Base-by-base conservation (phyloP, 2,113 vertebrate species). In the Sarotherodon lohbergeri region DNA sequence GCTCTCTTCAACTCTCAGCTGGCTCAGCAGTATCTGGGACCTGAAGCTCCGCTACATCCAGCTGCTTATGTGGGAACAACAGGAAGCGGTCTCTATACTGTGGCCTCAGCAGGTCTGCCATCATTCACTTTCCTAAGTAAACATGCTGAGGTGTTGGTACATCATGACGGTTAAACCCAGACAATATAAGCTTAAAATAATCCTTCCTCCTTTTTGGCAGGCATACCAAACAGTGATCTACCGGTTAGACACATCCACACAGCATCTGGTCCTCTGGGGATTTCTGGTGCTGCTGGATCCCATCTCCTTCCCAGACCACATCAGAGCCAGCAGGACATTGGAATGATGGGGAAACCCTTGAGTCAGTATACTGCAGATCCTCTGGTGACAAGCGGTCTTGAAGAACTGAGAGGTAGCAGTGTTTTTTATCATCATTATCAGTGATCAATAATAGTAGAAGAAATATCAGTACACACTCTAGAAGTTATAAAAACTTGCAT, bases 1-100 rank as follows among this genome's bases (percentile, higher is more conserved):
- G 88, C 97, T 16, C 84, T 97, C 8, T 94, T 96, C 24, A 87
- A 81, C 5, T 8, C 96, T 78, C 92, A 97, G 13, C 94, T 97
- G 88, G 84, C 95, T 76, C 97, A 96, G 34, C 97, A 96, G 54
- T 97, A 97, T 83, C 34, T 98, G 52, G 95, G 93, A 81, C 50
- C 92, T 19, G 87, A 96, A 1, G 90, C 91, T 11, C 27, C 93
- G 68, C 73, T 97, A 86, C 94, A 96, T 82, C 94, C 92, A 29
- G 68, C 83, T 56, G 27, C 89, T 11, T 97, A 96, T 82, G 87
- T 85, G 39, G 96, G 89, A 89, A 91, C 88, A 86, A 5, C 92
- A 24, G 80, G 95, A 36, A 87, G 94, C n/a, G 41, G 90, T 14
- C 68, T 96, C 39, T 97, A 95, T 66, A 90, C 94, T 3, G 29